Base-by-base conservation (phyloP, 2,113 vertebrate species). In the Phoxinus phoxinus region DNA sequence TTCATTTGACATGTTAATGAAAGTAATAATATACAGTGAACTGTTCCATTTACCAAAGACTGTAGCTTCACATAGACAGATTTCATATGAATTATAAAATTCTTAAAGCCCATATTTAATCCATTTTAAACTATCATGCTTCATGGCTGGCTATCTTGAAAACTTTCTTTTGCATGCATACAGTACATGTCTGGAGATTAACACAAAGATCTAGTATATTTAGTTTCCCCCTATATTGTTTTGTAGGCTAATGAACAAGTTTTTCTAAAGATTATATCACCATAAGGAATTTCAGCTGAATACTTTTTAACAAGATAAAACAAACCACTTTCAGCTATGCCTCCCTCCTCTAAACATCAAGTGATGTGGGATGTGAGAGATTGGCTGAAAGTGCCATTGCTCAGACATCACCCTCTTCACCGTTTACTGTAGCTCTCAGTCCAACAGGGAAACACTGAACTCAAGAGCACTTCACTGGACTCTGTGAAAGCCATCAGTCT, bases 41-140 rank as follows among this genome's bases (percentile, higher is more conserved):
- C 48, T 71, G 13, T 9, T 86, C 35, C 15, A 44, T 61, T 37
- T 75, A 23, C 35, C 41, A 37, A 51, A 51, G 46, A 69, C 21
- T 19, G 2, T 2, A 83, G 41, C 30, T 10, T 37, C 6, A 63
- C 83, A 90, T 37, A 79, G 83, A 76, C 80, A 37, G 15, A 35
- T 46, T 69, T 44, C 10, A 44, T 11, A 44, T 10, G 8, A 11
- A 44, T 44, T 13, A 53, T 19, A 6, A 2, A 53, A 19, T 41
- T 80, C 72, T 85, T 90, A 91, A 41, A 89, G 72, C 63, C 85
- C 86, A 83, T 87, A 63, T 87, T 90, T 90, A 74, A 77, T 81
- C 53, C 10, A 73, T 63, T 58, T 82, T 67, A 58, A 83, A n/a
- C 82, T 61, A 3, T 82, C 37, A 86, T 80, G 21, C 73, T 46